Evolutionary conservation across 2,797 vertebrate species (phyloP).

Genomic region (Ctenochaetus hawaiiensis): DNA sequence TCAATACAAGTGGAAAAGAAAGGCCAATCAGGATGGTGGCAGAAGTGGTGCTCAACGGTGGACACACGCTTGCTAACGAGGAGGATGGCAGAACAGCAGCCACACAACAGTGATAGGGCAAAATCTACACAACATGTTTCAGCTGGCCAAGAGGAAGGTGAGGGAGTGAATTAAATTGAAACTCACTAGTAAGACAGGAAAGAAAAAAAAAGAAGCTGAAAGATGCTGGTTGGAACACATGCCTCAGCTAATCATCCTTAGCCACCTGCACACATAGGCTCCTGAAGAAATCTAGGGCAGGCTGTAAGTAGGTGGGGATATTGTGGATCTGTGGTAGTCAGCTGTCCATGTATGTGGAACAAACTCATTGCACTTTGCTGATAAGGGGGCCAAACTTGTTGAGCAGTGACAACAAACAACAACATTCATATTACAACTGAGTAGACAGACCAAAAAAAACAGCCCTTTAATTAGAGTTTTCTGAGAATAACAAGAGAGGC

Average conservation of each 20-base stretch:
- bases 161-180: slow-evolving; percentile 8
- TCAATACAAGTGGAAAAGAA: neutral
- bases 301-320: neutral
- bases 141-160: slow-evolving; percentile 4
- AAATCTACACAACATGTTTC: slow-evolving; percentile 16
- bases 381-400: slow-evolving; percentile 17
- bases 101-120: neutral
- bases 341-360: slow-evolving; percentile 42
- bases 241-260: slow-evolving; percentile 36
- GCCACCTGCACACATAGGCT: slow-evolving; percentile 43
- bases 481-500: no score
- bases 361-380: slow-evolving; percentile 25
- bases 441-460: neutral
- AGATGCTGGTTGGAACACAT: slow-evolving; percentile 31
- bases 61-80: neutral
- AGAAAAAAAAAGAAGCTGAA: neutral
- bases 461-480: no score
- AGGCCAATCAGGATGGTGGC: neutral
- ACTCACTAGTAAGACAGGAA: slow-evolving; percentile 17
- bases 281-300: slow-evolving; percentile 31
- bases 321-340: slow-evolving; percentile 34
- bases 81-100: slow-evolving; percentile 2
- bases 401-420: neutral
- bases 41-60: neutral
- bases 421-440: neutral